Percentiles rank a stretch among this genome's conserved stretches.
phyloP scores from a whole-genome alignment of 2,113 vertebrate genomes.

The Pithys albifrons region DNA sequence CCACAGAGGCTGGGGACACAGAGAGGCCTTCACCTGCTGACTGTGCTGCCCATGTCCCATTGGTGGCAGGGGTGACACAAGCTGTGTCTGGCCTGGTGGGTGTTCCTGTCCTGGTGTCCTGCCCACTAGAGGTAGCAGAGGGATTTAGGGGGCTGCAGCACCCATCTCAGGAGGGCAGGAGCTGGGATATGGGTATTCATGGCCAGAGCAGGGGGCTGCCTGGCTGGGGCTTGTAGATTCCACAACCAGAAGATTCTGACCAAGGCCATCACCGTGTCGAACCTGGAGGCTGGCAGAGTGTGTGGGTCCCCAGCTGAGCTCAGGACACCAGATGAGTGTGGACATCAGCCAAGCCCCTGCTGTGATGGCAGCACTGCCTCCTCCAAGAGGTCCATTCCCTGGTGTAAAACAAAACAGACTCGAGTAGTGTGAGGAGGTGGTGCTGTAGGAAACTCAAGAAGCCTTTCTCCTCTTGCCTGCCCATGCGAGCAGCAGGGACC shows the following conservation, averaged over 20 bases:
- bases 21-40: background rate
- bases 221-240: background rate
- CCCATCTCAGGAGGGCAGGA: background rate
- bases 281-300: background rate
- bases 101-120: background rate
- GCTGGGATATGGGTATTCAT: background rate
- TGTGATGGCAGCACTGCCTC: fast-evolving
- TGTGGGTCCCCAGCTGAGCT: background rate
- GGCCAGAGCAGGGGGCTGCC: background rate
- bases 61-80: background rate
- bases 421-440: fast-evolving
- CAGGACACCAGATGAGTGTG: background rate
- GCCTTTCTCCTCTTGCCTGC: background rate
- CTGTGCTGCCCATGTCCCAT: background rate
- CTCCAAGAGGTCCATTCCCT: background rate
- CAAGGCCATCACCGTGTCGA: background rate
- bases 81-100: background rate
- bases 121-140: background rate
- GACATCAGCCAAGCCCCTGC: fast-evolving
- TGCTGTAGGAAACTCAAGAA: background rate
- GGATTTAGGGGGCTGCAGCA: background rate
- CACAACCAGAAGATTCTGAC: background rate
- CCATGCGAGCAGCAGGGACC: fast-evolving
- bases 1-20: background rate
- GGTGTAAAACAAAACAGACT: background rate